Evolutionary conservation across 92 coral and sea anemone genomes (phyloP), one percentile per base, ranked within the genome.

Genomic region (Palythoa caribaeorum): DNA sequence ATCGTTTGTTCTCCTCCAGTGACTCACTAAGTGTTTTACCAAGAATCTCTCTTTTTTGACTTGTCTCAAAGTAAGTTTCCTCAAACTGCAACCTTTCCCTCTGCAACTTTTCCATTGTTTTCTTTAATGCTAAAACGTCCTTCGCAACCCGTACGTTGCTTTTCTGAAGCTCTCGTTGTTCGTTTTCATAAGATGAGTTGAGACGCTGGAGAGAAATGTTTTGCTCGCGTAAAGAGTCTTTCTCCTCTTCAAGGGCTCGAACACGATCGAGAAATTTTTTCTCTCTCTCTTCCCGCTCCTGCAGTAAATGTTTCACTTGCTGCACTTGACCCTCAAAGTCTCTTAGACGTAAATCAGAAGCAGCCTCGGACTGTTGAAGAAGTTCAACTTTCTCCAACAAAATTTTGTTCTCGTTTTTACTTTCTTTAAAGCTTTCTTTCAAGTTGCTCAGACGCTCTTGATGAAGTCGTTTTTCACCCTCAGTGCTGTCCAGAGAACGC

Each of bases 41-140:
- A 10, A 95, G 51, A 65, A 86, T 92, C 71, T 92, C 94, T 70
- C 92, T 95, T 69, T 93, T 92, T 35, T 95, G 98, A 35, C 85
- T 91, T 52, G 94, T 86, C 81, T 95, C 98, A 74, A 91, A 95
- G 83, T 91, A 88, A 15, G 98, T 90, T 44, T 93, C 98, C 68
- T 95, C 98, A 77, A 95, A 95, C 40, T 93, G 93, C 69, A 95
- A 69, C 6, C 98, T 79, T 71, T 95, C 96, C 70, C 92, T 89
- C 72, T 95, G 98, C n/a, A 95, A 87, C 51, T 90, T 83, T 80
- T 95, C 96, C 47, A 95, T 90, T 13, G 98, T 93, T 83, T 89
- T 93, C 86, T 95, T 95, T 19, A 95, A 88, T 35, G 94, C 96
- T 21, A 92, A 91, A 35, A 95, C 96, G 77, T 95, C 98, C 74